Base-by-base conservation (phyloP, 2,113 vertebrate genomes). In the Prochilodus magdalenae region DNA sequence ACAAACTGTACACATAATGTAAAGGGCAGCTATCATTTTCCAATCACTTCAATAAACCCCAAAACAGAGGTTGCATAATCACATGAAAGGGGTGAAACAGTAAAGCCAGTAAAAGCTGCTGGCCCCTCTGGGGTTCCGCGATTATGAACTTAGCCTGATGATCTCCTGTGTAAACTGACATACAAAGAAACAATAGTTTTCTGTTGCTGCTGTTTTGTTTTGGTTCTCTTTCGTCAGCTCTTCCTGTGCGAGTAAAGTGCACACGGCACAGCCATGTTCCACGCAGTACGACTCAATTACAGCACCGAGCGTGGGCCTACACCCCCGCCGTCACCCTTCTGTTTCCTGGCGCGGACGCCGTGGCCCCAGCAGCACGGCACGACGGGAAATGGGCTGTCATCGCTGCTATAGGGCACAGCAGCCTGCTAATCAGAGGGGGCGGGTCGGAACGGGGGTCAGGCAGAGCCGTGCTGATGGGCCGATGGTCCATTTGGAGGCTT, bases 371-470 rank as follows among this genome's bases (percentile, higher is more conserved):
- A 85, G 86, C 75, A 84, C 75, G 86, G 88, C 87, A 91, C 88
- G 87, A 93, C 92, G 89, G 93, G 94, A 95, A 95, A 91, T 84
- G 79, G 79, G 84, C 88, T 93, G 88, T 93, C 92, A 92, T 92
- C 92, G 67, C 83, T 83, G 71, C 84, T 89, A 89, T 90, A 86
- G 88, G 87, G 87, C 86, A 85, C 89, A 81, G 15, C 83, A 67
- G 89, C 85, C 81, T 77, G 67, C 91, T 94, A 94, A 94, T 94
- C 92, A 94, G 92, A 94, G 82, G 83, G 84, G 80, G 75, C 60
- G n/a, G 11, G 66, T 6, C 29, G 65, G 83, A 24, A 55, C 53
- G 36, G 44, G 24, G 69, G 27, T 36, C 47, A 26, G 51, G 77
- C 40, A 51, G 33, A 47, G 77, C 51, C 69, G 49, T 29, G 49